Evolutionary conservation across 2,888 invertebrate genomes (phyloP), one percentile per base, ranked within the genome.

Genomic region (Ypsolopha sequella): DNA sequence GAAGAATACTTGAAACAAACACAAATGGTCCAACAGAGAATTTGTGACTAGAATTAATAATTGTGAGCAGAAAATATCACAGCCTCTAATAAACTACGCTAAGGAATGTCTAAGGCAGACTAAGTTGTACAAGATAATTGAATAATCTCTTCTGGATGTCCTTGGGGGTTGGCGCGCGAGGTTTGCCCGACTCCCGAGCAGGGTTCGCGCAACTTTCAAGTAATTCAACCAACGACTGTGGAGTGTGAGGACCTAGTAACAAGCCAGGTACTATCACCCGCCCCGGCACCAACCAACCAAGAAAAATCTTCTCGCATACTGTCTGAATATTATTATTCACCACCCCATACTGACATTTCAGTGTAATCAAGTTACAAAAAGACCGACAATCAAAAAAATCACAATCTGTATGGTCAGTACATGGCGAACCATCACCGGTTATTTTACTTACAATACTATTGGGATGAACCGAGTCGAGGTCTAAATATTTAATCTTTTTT

Each of bases 291-390:
- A 88, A 80, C 90, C 90, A 90, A 0, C 90, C 91, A 38, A 91
- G 76, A 66, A 91, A 91, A 58, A 91, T 88, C 58, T 89, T 90
- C 62, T 91, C 90, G 62, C 91, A 91, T 34, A 91, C 82, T 39
- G 91, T 88, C 87, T 93, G 90, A 55, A 92, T 69, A 68, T 92
- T 92, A 63, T 90, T 90, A 64, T 91, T 91, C 6, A 80, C 76
- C 1, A 91, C 87, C 0, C 82, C 76, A 46, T 75, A 70, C 50
- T 85, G 76, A 70, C 92, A 92, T 57, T 77, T 85, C 35, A 76
- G 73, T 8, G 75, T 81, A 3, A 74, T 61, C 35, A 66, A 58
- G 60, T 90, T 86, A 65, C 92, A 93, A 53, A 81, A 73, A 0
- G 91, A 90, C 43, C 89, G 77, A 62, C 92, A 92, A 61, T 92